Evolutionary conservation across 2,797 vertebrate species (phyloP).

Genomic region (Sandelia bainsii): DNA sequence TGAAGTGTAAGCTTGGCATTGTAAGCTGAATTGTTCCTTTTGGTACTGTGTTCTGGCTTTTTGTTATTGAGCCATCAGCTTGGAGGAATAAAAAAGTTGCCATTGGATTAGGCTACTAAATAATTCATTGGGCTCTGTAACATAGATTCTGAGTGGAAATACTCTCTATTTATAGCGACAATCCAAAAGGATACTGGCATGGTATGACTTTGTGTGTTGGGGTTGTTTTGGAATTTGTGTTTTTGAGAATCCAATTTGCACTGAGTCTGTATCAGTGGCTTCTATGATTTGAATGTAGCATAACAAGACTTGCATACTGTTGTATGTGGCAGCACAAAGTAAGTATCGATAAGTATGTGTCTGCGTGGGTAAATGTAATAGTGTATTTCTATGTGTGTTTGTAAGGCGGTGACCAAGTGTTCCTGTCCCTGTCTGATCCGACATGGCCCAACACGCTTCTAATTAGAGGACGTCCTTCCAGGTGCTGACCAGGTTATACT

Average conservation of each 20-base stretch:
- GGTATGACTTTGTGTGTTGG: constrained; percentile 75
- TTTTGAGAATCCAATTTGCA: constrained; percentile 43
- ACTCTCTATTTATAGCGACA: constrained; percentile 82
- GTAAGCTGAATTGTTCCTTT: constrained; percentile 50
- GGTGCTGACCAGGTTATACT: constrained; percentile 87
- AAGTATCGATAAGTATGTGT: constrained; percentile 21
- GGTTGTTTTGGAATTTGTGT: constrained; percentile 62
- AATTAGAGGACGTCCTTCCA: constrained; percentile 90
- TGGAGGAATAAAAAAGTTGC: constrained; percentile 62
- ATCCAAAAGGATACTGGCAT: constrained; percentile 82
- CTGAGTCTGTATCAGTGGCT: constrained; percentile 24
- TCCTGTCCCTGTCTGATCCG: constrained; percentile 83
- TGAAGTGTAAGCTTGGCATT: constrained; percentile 59
- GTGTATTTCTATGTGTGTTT: constrained; percentile 71
- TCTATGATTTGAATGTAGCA: constrained; percentile 5
- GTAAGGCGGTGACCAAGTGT: constrained; percentile 72
- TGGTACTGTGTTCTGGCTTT: constrained; percentile 41
- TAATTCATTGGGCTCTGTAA: constrained; percentile 82
- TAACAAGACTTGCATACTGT: constrained; percentile 4
- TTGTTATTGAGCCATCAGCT: constrained; percentile 66
- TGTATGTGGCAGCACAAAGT: constrained; percentile 11
- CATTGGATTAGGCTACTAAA: constrained; percentile 78
- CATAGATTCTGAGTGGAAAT: constrained; percentile 85
- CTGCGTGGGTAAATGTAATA: constrained; percentile 43
- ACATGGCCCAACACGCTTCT: constrained; percentile 86